Conservation (phyloP, 2,113 vertebrate genomes). For the Rhinogobius similis region DNA sequence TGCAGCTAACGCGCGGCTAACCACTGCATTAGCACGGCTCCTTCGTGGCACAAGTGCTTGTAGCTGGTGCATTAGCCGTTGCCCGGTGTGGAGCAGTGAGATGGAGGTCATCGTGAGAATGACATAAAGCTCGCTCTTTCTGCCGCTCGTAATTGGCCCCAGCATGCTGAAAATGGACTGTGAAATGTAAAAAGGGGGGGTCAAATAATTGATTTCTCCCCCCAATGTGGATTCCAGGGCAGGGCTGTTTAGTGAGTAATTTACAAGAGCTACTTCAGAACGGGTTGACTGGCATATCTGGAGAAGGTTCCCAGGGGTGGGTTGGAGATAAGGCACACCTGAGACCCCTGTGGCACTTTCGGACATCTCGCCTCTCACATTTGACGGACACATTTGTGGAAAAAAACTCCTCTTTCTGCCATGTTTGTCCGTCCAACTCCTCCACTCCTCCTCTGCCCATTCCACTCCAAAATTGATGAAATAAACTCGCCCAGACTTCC, state of each 20-base stretch:
- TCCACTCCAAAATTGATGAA: conserved; percentile 65
- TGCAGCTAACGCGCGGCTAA: conserved; percentile 72
- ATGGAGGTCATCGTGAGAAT: conserved; percentile 75
- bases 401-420: conserved; percentile 46
- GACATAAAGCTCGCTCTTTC: conserved; percentile 75
- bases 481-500: conserved; percentile 75
- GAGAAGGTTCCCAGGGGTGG: conserved; percentile 74
- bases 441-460: conserved; percentile 15
- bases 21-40: conserved; percentile 69
- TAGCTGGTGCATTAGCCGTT: conserved; percentile 64
- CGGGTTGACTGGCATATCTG: conserved; percentile 71
- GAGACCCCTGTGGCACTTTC: conserved; percentile 70
- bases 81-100: conserved; percentile 61
- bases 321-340: conserved; percentile 74
- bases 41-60: conserved; percentile 67
- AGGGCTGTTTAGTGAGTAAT: conserved; percentile 78
- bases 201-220: conserved; percentile 80
- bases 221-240: conserved; percentile 74
- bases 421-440: conserved; percentile 14
- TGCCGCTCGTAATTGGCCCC: conserved; percentile 78
- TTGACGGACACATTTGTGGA: conserved; percentile 64
- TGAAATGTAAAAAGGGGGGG: conserved; percentile 76
- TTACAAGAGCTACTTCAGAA: conserved; percentile 73
- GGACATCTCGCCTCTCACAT: conserved; percentile 62
- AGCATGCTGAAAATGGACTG: conserved; percentile 80